These are phyloP conservation scores for Myioborus miniatus DNA, from an alignment of 2,797 vertebrate species.

Conservation along the genomic window DNA sequence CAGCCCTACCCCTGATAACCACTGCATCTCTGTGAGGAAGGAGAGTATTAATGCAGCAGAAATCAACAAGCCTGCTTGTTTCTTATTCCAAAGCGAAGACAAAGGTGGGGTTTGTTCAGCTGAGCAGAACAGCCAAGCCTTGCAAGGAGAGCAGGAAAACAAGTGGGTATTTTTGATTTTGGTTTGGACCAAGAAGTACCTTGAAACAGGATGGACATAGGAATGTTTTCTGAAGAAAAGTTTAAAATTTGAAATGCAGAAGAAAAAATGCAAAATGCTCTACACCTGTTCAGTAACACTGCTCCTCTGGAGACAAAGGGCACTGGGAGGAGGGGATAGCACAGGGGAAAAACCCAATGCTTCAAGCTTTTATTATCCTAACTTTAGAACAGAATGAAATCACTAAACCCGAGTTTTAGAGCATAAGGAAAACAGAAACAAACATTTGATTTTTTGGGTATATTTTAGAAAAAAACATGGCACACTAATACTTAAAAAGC, in stretches of 20 bases:
- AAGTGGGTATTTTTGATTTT: neutral
- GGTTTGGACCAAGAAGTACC: neutral
- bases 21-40: neutral
- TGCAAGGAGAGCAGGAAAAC: neutral
- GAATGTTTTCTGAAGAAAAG: neutral
- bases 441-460: neutral
- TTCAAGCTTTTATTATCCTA: neutral
- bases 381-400: neutral
- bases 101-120: conserved; percentile 48
- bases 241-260: neutral
- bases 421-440: neutral
- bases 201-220: neutral
- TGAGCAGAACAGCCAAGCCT: neutral
- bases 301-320: neutral
- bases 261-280: neutral
- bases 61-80: conserved; percentile 44
- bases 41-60: neutral
- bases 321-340: neutral
- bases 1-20: neutral
- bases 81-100: neutral
- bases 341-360: accelerated
- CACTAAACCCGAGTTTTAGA: neutral
- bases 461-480: neutral
- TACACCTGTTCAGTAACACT: neutral
- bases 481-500: neutral